Percentiles rank a stretch among this genome's conserved stretches.
These are phyloP conservation scores for Meiosimyza decipiens DNA, from an alignment of 2,888 invertebrate genomes.

Conservation along the genomic window DNA sequence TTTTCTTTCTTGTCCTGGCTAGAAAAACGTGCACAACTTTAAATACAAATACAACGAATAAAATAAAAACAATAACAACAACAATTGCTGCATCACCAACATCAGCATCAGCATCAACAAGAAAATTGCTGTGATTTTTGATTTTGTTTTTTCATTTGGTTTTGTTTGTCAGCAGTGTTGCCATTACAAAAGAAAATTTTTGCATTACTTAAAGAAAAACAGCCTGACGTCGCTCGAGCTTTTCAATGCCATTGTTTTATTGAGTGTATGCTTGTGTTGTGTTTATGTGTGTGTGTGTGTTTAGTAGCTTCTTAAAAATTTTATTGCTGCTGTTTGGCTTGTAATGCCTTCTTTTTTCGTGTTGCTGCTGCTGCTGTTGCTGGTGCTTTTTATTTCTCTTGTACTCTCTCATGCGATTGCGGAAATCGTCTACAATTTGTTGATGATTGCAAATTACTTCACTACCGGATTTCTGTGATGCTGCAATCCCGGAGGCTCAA, in stretches of 20 bases:
- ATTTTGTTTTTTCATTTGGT: not conserved
- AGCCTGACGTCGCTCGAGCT: conserved; percentile 13
- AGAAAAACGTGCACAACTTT: conserved; percentile 20
- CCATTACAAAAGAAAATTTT: not conserved
- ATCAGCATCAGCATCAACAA: conserved; percentile 20
- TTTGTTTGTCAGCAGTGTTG: not conserved
- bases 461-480: conserved; percentile 28
- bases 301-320: not conserved
- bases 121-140: conserved; percentile 20
- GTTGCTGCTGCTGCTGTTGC: conserved; percentile 4
- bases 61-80: not conserved
- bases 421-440: conserved; percentile 45
- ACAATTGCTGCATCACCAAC: not conserved
- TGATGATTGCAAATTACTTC: conserved; percentile 45
- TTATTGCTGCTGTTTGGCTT: not conserved
- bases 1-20: not conserved
- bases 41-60: no score
- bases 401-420: conserved; percentile 39
- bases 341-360: not conserved
- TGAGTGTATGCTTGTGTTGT: not conserved
- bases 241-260: not conserved
- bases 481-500: not conserved
- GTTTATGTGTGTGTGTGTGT: conserved; percentile 5
- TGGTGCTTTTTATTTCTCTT: not conserved
- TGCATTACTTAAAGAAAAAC: not conserved